Conservation (phyloP, 2,113 vertebrate genomes). For the Mus spicilegus region DNA sequence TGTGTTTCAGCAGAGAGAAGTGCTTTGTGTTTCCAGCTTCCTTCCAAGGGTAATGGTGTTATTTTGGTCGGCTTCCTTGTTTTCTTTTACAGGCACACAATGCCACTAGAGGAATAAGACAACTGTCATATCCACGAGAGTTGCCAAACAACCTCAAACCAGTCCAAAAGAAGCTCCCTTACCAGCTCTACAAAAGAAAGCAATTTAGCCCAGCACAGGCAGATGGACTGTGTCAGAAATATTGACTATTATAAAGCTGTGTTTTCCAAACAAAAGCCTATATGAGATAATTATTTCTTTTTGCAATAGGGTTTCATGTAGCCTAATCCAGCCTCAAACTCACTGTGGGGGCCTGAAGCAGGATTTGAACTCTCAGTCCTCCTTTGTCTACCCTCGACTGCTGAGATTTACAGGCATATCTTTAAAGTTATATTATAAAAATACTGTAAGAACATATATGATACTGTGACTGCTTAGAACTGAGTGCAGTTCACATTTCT, state of each 20-base stretch:
- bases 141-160: slow-evolving; percentile 81
- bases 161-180: slow-evolving; percentile 77
- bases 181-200: slow-evolving; percentile 74
- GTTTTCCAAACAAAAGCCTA: slow-evolving; percentile 48
- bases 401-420: not conserved
- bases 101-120: slow-evolving; percentile 79
- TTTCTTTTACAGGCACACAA: slow-evolving; percentile 72
- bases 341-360: not conserved
- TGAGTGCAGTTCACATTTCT: not conserved
- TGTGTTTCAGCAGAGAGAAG: slow-evolving; percentile 34
- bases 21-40: slow-evolving; percentile 58
- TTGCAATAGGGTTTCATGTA: not conserved
- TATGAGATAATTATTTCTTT: not conserved
- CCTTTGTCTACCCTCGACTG: not conserved
- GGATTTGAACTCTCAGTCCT: not conserved
- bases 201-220: slow-evolving; percentile 66
- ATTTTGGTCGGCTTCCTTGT: slow-evolving; percentile 62
- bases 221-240: slow-evolving; percentile 81
- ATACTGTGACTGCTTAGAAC: not conserved
- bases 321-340: not conserved
- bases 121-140: slow-evolving; percentile 75
- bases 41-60: slow-evolving; percentile 64
- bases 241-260: slow-evolving; percentile 70
- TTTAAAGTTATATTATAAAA: not conserved
- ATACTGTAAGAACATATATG: slow-evolving; percentile 24